A percentile compares a stretch with the other conserved stretches of the same genome.
Conservation (phyloP, 2,888 invertebrate species). For the Hyalella azteca region DNA sequence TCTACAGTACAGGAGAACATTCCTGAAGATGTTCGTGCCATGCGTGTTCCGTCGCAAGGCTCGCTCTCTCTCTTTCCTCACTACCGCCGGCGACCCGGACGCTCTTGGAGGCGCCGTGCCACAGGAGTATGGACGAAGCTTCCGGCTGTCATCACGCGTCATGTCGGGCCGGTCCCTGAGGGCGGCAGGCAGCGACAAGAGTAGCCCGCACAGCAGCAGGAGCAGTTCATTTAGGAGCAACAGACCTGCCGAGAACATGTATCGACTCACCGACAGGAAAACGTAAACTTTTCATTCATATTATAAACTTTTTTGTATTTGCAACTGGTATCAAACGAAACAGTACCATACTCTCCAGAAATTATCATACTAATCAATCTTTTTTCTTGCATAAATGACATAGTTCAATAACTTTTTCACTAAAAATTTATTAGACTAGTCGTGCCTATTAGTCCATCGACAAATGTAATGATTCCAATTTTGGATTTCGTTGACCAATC, state of each 20-base stretch:
- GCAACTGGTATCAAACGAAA: too few species aligned
- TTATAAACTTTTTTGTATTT: too few species aligned
- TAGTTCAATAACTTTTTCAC: too few species aligned
- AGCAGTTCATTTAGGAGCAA: neutral
- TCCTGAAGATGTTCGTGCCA: constrained; percentile 49
- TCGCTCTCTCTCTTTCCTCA: constrained; percentile 42
- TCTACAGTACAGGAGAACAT: constrained; percentile 48
- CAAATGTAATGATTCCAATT: too few species aligned
- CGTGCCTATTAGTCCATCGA: too few species aligned
- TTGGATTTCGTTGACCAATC: too few species aligned
- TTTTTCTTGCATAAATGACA: too few species aligned
- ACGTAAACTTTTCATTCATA: too few species aligned
- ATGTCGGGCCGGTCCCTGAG: neutral
- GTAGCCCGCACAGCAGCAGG: constrained; percentile 1
- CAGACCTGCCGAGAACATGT: neutral
- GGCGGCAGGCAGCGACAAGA: neutral
- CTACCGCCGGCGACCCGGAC: constrained; percentile 32
- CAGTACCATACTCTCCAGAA: too few species aligned
- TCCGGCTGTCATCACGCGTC: neutral
- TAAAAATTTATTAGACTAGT: too few species aligned
- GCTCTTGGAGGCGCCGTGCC: neutral
- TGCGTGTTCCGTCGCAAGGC: constrained; percentile 47
- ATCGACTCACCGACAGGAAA: neutral
- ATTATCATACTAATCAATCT: too few species aligned
- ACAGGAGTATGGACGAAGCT: neutral